Base-by-base conservation (phyloP, 2,888 invertebrate genomes). In the Oscheius onirici region DNA sequence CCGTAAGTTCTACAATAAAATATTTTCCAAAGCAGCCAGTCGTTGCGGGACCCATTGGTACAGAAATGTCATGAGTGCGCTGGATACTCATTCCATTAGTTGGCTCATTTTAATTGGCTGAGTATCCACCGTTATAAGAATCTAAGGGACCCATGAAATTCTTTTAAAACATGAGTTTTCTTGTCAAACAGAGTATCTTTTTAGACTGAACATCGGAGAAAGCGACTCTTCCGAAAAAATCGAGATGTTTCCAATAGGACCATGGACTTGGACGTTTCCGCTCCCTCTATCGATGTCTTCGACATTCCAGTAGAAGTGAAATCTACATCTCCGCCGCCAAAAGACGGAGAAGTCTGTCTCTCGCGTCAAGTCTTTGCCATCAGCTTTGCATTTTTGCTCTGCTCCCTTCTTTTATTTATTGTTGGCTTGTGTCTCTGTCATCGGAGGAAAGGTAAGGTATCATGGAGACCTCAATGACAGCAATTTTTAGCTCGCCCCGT, bases 221-320 rank as follows among this genome's bases (percentile, higher is more conserved):
- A 20, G 46, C 24, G 34, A 28, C 24, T 49, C 11, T 46, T 63
- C n/a, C 63, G 49, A 24, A 24, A 34, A 63, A 58, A 15, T 17
- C 58, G 58, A 40, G 40, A 34, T 6, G 52, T 22, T 2, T 40
- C 58, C 41, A 67, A 67, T n/a, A 57, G 73, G 20, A 72, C 72
- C 0, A 26, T 74, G 24, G 76, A 80, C 22, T 60, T 78, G 57
- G 82, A 79, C 58, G 82, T 82, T 0, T 65, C 73, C 0, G 76
- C 80, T 2, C 76, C 77, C 0, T 66, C 80, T 1, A 76, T 83
- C 0, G 77, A 81, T 28, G 82, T 83, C 13, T 65, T 77, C 13
- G 83, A 83, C 52, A 63, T 78, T 13, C 76, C 80, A 0, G 80
- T 79, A 15, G 51, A 71, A 46, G 71, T 44, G 5, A 69, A 58